phyloP scores from a whole-genome alignment of 37 sponge, comb jelly and placozoan species.

The Crambe crambe region DNA sequence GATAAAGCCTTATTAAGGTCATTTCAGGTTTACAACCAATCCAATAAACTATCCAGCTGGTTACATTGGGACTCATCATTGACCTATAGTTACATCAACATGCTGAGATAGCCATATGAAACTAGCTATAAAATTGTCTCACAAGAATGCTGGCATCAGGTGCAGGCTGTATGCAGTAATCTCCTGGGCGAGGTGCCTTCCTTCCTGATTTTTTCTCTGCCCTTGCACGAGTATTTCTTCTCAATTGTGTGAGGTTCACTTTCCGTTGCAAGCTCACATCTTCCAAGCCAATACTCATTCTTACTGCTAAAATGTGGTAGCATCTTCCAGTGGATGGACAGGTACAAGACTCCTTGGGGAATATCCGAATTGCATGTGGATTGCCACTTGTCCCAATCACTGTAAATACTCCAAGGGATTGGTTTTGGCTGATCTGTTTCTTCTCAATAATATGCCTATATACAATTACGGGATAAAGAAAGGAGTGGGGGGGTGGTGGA shows the following conservation, averaged over 20 bases:
- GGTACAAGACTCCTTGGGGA: conserved; percentile 59
- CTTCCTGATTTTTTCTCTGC: conserved; percentile 43
- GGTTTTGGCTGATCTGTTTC: conserved; percentile 17
- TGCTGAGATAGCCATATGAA: no score
- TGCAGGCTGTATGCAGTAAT: not conserved
- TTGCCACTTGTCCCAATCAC: conserved; percentile 24
- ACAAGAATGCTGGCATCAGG: not conserved
- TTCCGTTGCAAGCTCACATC: not conserved
- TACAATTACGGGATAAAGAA: not conserved
- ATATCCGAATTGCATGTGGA: conserved; percentile 38
- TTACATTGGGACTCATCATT: not conserved
- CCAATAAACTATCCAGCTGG: no score
- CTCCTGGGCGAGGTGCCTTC: conserved; percentile 38
- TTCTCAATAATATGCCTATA: conserved; percentile 14
- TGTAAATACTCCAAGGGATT: conserved; percentile 26
- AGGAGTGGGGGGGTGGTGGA: not conserved
- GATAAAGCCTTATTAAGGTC: no score
- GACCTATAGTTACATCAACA: not conserved
- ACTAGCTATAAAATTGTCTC: no score
- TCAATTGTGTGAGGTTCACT: conserved; percentile 45
- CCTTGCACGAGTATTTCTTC: conserved; percentile 30
- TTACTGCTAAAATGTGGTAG: conserved; percentile 62
- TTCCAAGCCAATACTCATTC: conserved; percentile 40
- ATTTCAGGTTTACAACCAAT: no score
- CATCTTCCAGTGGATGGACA: conserved; percentile 54